Evolutionary conservation across 2,113 vertebrate species (phyloP).

Genomic region (Atlantisia rogersi): DNA sequence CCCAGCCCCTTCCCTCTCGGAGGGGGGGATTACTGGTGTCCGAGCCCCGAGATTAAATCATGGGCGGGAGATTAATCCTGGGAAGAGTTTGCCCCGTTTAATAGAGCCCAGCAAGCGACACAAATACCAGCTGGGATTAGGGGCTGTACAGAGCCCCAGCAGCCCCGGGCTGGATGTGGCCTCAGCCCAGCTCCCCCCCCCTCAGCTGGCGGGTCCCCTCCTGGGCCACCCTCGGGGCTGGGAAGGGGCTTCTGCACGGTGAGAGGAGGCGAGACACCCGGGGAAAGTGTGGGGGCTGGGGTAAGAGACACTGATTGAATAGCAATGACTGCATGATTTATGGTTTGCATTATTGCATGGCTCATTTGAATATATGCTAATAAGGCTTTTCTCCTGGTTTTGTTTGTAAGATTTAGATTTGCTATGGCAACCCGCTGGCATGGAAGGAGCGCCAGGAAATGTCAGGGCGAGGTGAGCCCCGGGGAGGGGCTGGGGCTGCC

Average conservation of each 20-base stretch:
- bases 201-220: neutral
- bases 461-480: constrained; percentile 51
- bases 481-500: neutral
- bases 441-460: constrained; percentile 44
- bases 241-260: neutral
- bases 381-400: constrained; percentile 42
- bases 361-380: constrained; percentile 73
- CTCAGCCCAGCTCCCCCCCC: neutral
- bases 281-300: constrained; percentile 20
- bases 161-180: neutral
- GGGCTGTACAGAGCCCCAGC: neutral
- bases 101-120: neutral
- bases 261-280: neutral
- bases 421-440: constrained; percentile 65
- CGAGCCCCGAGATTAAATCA: neutral
- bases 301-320: constrained; percentile 46
- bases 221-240: neutral
- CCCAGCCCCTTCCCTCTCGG: neutral
- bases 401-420: constrained; percentile 63
- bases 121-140: neutral
- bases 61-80: neutral
- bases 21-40: neutral
- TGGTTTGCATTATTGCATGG: constrained; percentile 58
- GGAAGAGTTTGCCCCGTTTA: neutral
- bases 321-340: constrained; percentile 51